These are phyloP conservation scores for Hoplodrina blanda DNA, from an alignment of 2,888 invertebrate species.

Conservation along the genomic window DNA sequence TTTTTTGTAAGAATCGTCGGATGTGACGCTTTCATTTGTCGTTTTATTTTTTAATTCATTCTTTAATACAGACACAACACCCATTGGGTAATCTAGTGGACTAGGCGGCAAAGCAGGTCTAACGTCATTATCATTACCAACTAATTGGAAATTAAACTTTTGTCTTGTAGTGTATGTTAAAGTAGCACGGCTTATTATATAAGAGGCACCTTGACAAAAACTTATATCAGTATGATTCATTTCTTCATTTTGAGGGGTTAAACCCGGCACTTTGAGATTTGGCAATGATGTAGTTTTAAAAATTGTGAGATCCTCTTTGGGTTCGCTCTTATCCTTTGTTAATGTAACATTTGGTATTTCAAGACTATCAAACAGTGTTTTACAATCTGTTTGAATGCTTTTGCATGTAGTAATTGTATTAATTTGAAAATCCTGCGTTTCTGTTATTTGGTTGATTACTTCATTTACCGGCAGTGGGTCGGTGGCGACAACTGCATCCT, in stretches of 20 bases:
- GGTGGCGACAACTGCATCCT: conserved; percentile 72
- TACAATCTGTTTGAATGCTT: conserved; percentile 69
- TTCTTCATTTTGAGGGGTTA: conserved; percentile 66
- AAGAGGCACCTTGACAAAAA: conserved; percentile 75
- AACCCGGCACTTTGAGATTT: conserved; percentile 71
- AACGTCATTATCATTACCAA: conserved; percentile 74
- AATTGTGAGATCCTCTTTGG: conserved; percentile 72
- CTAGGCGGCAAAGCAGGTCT: conserved; percentile 72
- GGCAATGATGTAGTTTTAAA: conserved; percentile 74
- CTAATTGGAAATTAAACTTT: conserved; percentile 84
- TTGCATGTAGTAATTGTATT: conserved; percentile 65
- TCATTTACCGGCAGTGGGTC: conserved; percentile 61
- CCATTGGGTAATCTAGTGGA: conserved; percentile 81
- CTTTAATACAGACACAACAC: conserved; percentile 82
- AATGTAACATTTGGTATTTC: conserved; percentile 86
- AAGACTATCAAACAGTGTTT: conserved; percentile 80
- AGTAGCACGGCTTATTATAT: conserved; percentile 81
- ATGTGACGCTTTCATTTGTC: conserved; percentile 48
- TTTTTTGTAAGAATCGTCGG: conserved; percentile 61
- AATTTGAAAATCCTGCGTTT: conserved; percentile 68
- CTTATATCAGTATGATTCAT: conserved; percentile 65
- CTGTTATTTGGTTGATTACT: conserved; percentile 71
- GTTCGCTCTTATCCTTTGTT: conserved; percentile 77
- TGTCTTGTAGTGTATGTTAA: conserved; percentile 84
- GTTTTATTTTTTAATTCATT: conserved; percentile 72